These are phyloP conservation scores for Monomorium pharaonis DNA, from an alignment of 1,140 invertebrate species.

Conservation along the genomic window DNA sequence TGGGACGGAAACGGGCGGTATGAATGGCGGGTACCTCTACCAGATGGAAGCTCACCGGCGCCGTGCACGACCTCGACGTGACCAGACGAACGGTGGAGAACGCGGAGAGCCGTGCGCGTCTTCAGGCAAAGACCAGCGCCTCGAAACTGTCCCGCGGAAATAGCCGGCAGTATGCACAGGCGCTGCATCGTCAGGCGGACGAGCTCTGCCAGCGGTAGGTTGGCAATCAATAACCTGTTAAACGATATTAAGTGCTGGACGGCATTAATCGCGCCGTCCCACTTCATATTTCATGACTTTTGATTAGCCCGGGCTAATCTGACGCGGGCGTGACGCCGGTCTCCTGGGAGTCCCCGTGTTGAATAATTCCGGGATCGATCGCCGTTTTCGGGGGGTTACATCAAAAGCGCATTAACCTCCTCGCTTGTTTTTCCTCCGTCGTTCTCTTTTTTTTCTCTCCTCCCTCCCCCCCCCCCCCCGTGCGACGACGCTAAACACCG, in stretches of 20 bases:
- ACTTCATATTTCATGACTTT: constrained; percentile 41
- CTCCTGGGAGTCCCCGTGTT: background rate
- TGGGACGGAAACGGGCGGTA: background rate
- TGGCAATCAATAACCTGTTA: constrained; percentile 41
- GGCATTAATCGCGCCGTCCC: background rate
- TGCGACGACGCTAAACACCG: background rate
- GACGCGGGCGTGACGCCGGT: constrained; percentile 6
- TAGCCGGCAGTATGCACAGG: constrained; percentile 68
- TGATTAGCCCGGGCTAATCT: constrained; percentile 35
- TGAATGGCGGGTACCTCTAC: constrained; percentile 50
- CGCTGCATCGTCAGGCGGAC: constrained; percentile 77
- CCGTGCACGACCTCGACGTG: constrained; percentile 31
- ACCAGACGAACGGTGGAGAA: constrained; percentile 56
- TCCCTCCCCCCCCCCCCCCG: background rate
- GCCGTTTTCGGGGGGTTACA: background rate
- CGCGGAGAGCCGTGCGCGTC: constrained; percentile 33
- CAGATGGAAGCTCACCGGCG: background rate
- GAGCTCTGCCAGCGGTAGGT: constrained; percentile 61
- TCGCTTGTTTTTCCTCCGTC: too few species aligned
- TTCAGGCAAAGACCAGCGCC: constrained; percentile 6
- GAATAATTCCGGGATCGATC: constrained; percentile 21
- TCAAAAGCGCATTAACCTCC: constrained; percentile 29
- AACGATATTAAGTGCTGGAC: constrained; percentile 23
- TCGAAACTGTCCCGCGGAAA: constrained; percentile 20
- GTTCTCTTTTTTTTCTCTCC: background rate